These are phyloP conservation scores for Cygnus olor DNA, from an alignment of 2,797 vertebrate genomes.

Conservation along the genomic window DNA sequence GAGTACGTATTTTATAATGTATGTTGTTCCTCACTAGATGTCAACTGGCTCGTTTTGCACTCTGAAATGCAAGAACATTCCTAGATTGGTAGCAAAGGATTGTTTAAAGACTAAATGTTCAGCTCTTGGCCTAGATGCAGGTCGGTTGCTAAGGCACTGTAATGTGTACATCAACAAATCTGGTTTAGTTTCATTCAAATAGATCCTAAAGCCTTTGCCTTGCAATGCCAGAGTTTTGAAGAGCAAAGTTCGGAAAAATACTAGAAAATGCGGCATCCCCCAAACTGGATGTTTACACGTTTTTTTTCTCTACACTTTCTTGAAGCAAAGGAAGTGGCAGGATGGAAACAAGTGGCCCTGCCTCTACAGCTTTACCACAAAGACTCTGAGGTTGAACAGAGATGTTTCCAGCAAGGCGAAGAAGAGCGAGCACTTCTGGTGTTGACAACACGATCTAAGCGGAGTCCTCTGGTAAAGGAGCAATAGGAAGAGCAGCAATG, in stretches of 20 bases:
- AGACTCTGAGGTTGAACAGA: background rate
- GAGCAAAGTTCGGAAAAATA: background rate
- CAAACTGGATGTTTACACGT: background rate
- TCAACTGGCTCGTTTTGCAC: background rate
- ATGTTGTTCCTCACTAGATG: background rate
- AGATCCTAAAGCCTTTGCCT: background rate
- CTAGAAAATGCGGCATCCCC: background rate
- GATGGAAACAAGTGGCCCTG: background rate
- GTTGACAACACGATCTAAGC: rapidly evolving
- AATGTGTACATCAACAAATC: slow-evolving; percentile 62
- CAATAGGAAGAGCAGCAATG: rapidly evolving
- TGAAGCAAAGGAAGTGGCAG: background rate
- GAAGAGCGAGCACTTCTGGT: background rate
- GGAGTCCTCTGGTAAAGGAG: background rate
- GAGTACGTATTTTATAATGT: background rate
- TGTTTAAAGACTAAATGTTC: background rate
- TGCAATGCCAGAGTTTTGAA: background rate
- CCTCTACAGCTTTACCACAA: background rate
- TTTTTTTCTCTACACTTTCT: background rate
- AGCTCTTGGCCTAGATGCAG: slow-evolving; percentile 12
- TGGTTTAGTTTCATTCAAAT: slow-evolving; percentile 19
- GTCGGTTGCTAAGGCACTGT: slow-evolving; percentile 60
- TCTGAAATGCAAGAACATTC: background rate
- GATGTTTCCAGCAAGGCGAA: background rate
- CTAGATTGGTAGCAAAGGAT: background rate